A percentile compares a stretch with the other conserved stretches of the same genome.
Conservation (phyloP, 2,888 invertebrate genomes). For the Xylocampa areola region DNA sequence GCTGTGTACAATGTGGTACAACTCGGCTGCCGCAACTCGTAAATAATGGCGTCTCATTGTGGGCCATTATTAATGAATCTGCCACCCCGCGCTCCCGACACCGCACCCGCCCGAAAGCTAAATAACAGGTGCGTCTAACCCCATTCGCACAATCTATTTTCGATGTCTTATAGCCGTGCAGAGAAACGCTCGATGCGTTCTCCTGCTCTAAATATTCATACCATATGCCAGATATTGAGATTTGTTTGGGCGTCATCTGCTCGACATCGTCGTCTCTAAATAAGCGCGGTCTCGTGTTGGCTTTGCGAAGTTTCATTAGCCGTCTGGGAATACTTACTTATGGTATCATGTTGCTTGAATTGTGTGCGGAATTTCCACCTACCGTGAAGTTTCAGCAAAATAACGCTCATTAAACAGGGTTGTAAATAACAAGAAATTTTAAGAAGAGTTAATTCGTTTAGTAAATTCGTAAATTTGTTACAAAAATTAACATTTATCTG, state of each 20-base stretch:
- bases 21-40: constrained; percentile 83
- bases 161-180: constrained; percentile 88
- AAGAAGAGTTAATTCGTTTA: constrained; percentile 1
- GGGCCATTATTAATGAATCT: constrained; percentile 89
- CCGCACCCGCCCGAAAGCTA: constrained; percentile 83
- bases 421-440: constrained; percentile 26
- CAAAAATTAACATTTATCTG: neutral
- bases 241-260: constrained; percentile 89
- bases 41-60: constrained; percentile 89
- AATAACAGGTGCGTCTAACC: constrained; percentile 90
- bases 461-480: neutral
- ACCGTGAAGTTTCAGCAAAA: constrained; percentile 51
- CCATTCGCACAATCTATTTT: constrained; percentile 90
- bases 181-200: constrained; percentile 85
- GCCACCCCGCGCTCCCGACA: constrained; percentile 75
- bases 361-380: constrained; percentile 70
- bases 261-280: constrained; percentile 83
- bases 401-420: constrained; percentile 32
- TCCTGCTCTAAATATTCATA: constrained; percentile 88
- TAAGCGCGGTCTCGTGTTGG: constrained; percentile 82
- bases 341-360: constrained; percentile 81
- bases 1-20: constrained; percentile 77
- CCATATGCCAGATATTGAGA: constrained; percentile 88
- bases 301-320: constrained; percentile 86
- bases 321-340: constrained; percentile 82